Evolutionary conservation across 2,797 vertebrate genomes (phyloP).

Genomic region (Columba guinea): DNA sequence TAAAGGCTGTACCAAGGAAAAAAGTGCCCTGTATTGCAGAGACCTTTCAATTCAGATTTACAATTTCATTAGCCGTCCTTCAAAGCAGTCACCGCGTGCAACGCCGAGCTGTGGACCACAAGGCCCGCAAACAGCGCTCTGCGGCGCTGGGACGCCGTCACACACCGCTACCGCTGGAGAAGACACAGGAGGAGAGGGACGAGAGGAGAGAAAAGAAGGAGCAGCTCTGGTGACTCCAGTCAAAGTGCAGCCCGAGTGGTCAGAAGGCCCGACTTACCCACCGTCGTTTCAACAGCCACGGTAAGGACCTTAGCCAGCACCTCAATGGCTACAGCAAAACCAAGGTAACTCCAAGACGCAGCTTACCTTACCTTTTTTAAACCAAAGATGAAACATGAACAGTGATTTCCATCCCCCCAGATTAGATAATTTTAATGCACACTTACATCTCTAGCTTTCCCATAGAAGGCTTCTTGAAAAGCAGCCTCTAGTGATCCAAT

Average conservation of each 20-base stretch:
- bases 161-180: too few species aligned
- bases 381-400: neutral
- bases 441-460: slow-evolving; percentile 99
- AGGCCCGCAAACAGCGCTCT: neutral
- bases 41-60: slow-evolving; percentile 38
- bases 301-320: neutral
- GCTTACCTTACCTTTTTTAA: neutral
- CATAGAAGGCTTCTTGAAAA: slow-evolving; percentile 99
- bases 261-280: neutral
- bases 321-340: neutral
- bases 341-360: neutral
- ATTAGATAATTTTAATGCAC: neutral
- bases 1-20: neutral
- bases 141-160: neutral
- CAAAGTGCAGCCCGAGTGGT: neutral
- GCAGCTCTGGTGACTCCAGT: neutral
- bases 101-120: neutral
- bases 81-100: slow-evolving; percentile 1
- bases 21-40: neutral
- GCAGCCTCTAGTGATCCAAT: slow-evolving; percentile 98
- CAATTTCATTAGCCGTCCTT: slow-evolving; percentile 50
- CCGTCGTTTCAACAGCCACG: neutral
- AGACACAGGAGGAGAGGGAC: too few species aligned
- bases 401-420: neutral
- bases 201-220: neutral